A percentile compares a stretch with the other conserved stretches of the same genome.
phyloP scores from a whole-genome alignment of 2,888 invertebrate species.

The Chrysolina americana region DNA sequence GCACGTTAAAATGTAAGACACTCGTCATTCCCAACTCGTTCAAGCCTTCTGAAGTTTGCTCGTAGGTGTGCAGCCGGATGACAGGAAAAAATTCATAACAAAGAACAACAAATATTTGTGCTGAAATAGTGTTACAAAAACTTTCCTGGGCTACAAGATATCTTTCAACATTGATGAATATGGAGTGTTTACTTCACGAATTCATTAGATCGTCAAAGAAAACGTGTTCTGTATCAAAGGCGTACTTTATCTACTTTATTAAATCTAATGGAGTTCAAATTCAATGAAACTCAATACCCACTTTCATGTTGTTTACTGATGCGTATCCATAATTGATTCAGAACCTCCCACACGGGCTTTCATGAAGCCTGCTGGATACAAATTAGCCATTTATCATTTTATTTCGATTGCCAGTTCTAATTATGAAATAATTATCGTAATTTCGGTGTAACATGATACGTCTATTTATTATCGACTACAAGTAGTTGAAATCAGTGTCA shows the following conservation, averaged over 20 bases:
- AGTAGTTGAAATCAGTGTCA: neutral
- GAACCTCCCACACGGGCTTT: neutral
- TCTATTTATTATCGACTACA: neutral
- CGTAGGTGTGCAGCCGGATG: too few species aligned
- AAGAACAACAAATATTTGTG: too few species aligned
- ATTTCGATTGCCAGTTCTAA: neutral
- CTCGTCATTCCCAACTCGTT: too few species aligned
- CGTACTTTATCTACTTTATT: neutral
- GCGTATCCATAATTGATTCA: neutral
- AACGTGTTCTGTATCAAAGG: neutral
- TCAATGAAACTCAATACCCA: neutral
- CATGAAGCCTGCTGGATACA: neutral
- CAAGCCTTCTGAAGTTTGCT: too few species aligned
- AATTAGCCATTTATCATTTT: neutral
- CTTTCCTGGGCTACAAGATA: too few species aligned
- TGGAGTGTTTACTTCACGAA: too few species aligned
- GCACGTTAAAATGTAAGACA: too few species aligned
- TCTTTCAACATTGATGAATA: too few species aligned
- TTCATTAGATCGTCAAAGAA: too few species aligned
- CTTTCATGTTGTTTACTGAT: neutral
- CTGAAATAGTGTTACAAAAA: too few species aligned
- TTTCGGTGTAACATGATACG: neutral
- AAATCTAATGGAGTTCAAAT: neutral
- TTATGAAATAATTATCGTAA: neutral
- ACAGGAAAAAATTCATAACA: too few species aligned